A percentile compares a stretch with the other conserved stretches of the same genome.
phyloP scores from a whole-genome alignment of 2,888 invertebrate species.

The Scaptodrosophila latifasciaeformis region DNA sequence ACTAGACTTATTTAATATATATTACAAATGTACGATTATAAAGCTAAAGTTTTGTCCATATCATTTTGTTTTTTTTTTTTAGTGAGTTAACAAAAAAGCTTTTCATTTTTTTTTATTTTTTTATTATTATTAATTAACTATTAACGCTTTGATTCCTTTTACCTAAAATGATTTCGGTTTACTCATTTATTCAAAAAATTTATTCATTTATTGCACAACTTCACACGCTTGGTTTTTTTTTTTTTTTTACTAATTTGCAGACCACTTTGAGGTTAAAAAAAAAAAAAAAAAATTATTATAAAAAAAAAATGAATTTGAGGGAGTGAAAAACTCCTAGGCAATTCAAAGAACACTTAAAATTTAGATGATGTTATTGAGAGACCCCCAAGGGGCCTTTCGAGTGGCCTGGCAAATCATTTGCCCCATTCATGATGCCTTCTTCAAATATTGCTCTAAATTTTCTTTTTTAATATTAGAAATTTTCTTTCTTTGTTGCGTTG shows the following conservation, averaged over 20 bases:
- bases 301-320: too few relatives aligned
- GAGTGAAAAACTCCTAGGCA: too few relatives aligned
- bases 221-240: conserved; percentile 17
- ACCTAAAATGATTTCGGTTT: conserved; percentile 43
- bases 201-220: conserved; percentile 1
- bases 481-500: conserved; percentile 5
- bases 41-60: conserved; percentile 65
- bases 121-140: conserved; percentile 52
- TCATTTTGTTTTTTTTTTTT: conserved; percentile 18
- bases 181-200: conserved; percentile 7
- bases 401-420: too few relatives aligned
- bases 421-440: too few relatives aligned
- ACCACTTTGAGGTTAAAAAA: too few relatives aligned
- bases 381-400: too few relatives aligned
- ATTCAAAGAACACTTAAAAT: too few relatives aligned
- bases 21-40: conserved; percentile 67
- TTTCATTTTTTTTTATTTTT: conserved; percentile 55
- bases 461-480: background rate
- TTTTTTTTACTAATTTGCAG: too few relatives aligned
- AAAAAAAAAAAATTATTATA: too few relatives aligned
- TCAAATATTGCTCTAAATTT: too few relatives aligned
- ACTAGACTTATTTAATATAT: conserved; percentile 66
- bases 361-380: too few relatives aligned
- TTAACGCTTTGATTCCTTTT: conserved; percentile 62
- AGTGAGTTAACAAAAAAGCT: conserved; percentile 74